phyloP scores from a whole-genome alignment of 2,888 invertebrate genomes.

The Pristionchus arcanus region DNA sequence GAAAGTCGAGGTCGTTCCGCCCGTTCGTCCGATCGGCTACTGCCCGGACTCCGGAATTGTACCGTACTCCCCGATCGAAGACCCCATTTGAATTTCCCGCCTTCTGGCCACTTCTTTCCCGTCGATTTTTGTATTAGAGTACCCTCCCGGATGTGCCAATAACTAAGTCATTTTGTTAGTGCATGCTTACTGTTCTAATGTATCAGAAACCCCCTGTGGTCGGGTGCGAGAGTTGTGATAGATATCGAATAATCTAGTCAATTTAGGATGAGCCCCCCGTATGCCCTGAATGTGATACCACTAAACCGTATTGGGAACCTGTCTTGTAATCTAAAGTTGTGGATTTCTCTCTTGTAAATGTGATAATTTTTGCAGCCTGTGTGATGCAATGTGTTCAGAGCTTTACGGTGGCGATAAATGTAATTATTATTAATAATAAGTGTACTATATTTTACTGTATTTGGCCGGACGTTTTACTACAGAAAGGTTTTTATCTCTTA shows the following conservation, averaged over 20 bases:
- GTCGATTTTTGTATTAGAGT: conserved; percentile 32
- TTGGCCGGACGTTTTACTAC: not conserved
- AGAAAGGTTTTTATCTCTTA: not conserved
- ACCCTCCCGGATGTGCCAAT: conserved; percentile 25
- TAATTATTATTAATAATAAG: not conserved
- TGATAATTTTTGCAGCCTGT: conserved; percentile 13
- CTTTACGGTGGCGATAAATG: conserved; percentile 14
- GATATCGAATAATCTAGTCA: conserved; percentile 40
- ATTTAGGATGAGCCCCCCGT: conserved; percentile 3
- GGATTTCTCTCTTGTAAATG: conserved; percentile 12
- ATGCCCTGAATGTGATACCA: conserved; percentile 28
- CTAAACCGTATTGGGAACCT: conserved; percentile 1
- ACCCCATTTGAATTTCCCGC: conserved; percentile 35
- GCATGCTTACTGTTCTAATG: not conserved
- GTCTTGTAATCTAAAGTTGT: conserved; percentile 27
- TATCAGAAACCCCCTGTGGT: conserved; percentile 25
- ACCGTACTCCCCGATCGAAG: conserved; percentile 51
- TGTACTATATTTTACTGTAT: not conserved
- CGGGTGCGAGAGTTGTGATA: conserved; percentile 37
- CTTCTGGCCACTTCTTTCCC: not conserved
- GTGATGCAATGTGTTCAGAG: conserved; percentile 13
- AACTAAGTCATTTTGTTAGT: conserved; percentile 26
- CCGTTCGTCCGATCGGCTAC: conserved; percentile 63
- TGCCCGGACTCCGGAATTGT: conserved; percentile 54
- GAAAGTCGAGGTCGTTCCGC: conserved; percentile 65